phyloP scores from a whole-genome alignment of 2,113 vertebrate species.

The Hydrolagus affinis region DNA sequence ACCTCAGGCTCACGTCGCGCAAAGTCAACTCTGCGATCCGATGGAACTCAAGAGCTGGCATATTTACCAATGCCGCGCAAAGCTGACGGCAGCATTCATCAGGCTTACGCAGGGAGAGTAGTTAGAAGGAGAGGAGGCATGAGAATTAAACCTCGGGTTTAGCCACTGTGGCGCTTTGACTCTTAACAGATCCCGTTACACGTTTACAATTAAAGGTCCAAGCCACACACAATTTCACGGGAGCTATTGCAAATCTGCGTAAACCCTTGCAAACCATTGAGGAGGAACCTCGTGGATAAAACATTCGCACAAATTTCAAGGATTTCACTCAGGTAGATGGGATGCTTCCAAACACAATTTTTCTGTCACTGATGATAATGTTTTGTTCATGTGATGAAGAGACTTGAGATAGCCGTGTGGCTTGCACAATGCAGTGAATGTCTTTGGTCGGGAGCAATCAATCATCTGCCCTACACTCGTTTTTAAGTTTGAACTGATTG shows the following conservation, averaged over 20 bases:
- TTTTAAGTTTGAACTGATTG: conserved; percentile 1
- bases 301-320: neutral
- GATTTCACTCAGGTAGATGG: neutral
- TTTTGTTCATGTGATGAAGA: neutral
- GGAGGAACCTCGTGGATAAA: neutral
- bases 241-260: neutral
- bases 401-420: too few relatives aligned
- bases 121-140: neutral
- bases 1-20: neutral
- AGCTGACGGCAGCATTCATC: neutral
- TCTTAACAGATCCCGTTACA: neutral
- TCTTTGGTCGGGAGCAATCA: neutral
- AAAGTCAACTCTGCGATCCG: too few relatives aligned
- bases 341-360: neutral
- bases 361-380: neutral
- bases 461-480: neutral
- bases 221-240: conserved; percentile 3
- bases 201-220: neutral
- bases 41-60: too few relatives aligned
- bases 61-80: neutral
- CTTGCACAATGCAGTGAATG: neutral
- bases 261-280: neutral
- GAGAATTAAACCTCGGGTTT: conserved; percentile 1
- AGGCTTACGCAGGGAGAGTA: neutral
- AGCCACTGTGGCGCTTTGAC: neutral